Evolutionary conservation across 2,888 invertebrate species (phyloP), one percentile per base, ranked within the genome.

Genomic region (Rhyacophila evoluta): DNA sequence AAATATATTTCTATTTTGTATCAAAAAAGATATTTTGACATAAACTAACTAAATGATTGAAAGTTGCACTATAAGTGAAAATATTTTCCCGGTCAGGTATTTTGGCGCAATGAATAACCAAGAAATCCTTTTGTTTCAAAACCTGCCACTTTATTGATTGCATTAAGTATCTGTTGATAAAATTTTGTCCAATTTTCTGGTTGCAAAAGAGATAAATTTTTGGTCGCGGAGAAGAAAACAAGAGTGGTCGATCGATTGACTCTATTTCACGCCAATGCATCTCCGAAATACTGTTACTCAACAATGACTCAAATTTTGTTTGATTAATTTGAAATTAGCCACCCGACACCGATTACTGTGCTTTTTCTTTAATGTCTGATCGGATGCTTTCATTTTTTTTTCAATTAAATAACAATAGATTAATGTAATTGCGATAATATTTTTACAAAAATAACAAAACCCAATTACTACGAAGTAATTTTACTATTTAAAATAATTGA

Each of bases 91-190:
- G 19, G 10, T 19, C 55, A 55, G 55, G 55, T 55, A 55, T 55
- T 55, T 25, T 55, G 15, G 55, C 55, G 55, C 55, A 55, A 55
- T 25, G 55, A 19, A 55, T 55, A 5, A 55, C 55, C 55, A 55
- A 55, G 55, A 55, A 55, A 55, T 55, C 55, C 55, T 55, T 55
- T 55, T 55, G 1, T 25, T 55, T 55, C 55, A 25, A 55, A 55
- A 55, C 19, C 55, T 10, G 19, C 19, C 55, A 55, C 19, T 55
- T 33, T 55, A 55, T 25, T 10, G 55, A 25, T 55, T 55, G 55
- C 55, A 55, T 33, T n/a, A 55, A n/a, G 15, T 55, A 15, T n/a
- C n/a, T 4, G 6, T 19, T 25, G 15, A 10, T 55, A 19, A 19
- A 55, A 55, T 25, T 55, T 55, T 19, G 2, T 55, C 10, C 55